A percentile compares a stretch with the other conserved stretches of the same genome.
Conservation (phyloP, 2,113 vertebrate genomes). For the Falco punctatus region DNA sequence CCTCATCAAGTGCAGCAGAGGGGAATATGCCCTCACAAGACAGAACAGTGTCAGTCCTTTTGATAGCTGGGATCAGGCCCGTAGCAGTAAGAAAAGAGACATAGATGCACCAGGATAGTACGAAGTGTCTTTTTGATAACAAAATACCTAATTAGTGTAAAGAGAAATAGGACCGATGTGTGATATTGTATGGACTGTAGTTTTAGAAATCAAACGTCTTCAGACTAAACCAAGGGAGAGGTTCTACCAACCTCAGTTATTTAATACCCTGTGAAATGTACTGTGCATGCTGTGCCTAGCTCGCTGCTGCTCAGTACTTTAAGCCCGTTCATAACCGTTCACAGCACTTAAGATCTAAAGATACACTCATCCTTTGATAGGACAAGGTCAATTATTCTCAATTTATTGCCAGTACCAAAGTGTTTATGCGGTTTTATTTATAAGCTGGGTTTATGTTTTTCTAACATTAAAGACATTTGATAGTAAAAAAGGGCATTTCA, state of each 20-base stretch:
- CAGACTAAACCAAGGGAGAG: not conserved
- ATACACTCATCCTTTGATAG: constrained; percentile 71
- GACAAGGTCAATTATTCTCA: constrained; percentile 75
- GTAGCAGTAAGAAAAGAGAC: not conserved
- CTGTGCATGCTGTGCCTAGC: constrained; percentile 23
- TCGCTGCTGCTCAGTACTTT: constrained; percentile 44
- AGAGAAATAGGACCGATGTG: not conserved
- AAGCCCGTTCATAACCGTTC: constrained; percentile 44
- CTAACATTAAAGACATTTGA: constrained; percentile 50
- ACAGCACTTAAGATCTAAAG: constrained; percentile 63
- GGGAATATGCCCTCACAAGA: not conserved
- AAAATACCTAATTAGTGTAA: constrained; percentile 49
- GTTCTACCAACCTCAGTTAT: not conserved
- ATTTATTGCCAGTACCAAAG: constrained; percentile 60
- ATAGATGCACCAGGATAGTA: not conserved
- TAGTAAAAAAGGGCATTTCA: constrained; percentile 54
- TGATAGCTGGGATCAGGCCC: not conserved
- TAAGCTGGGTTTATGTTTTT: constrained; percentile 54
- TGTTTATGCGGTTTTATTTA: constrained; percentile 71
- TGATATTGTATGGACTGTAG: constrained; percentile 32
- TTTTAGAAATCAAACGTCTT: constrained; percentile 19
- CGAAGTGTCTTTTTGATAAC: constrained; percentile 38
- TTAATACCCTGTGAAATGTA: constrained; percentile 46
- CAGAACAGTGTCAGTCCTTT: not conserved
- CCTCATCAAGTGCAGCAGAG: not conserved